phyloP scores from a whole-genome alignment of 2,888 invertebrate species.

The Drosophila engyochracea region DNA sequence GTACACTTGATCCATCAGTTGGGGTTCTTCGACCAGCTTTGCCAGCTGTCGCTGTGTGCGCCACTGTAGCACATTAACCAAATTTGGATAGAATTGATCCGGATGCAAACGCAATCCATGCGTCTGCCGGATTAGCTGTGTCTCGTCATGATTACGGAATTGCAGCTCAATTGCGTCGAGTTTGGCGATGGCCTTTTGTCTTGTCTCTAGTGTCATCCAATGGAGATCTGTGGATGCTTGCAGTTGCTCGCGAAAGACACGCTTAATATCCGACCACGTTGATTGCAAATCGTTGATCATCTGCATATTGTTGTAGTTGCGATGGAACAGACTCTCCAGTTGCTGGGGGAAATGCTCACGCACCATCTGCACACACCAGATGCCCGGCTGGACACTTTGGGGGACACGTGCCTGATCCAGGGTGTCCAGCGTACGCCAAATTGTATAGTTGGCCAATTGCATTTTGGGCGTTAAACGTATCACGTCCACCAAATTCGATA shows the following conservation, averaged over 20 bases:
- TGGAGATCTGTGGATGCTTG: conserved; percentile 71
- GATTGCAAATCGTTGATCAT: conserved; percentile 81
- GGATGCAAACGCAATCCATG: conserved; percentile 55
- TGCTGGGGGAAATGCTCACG: conserved; percentile 80
- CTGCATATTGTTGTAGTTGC: conserved; percentile 79
- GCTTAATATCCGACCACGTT: conserved; percentile 81
- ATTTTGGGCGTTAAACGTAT: conserved; percentile 77
- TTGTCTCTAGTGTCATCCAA: conserved; percentile 75
- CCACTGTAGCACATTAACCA: conserved; percentile 77
- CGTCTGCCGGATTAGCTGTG: conserved; percentile 60
- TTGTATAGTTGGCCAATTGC: conserved; percentile 83
- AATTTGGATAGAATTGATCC: conserved; percentile 73
- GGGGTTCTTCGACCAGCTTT: conserved; percentile 69
- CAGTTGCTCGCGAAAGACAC: conserved; percentile 77
- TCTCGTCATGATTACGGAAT: conserved; percentile 67
- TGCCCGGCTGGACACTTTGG: conserved; percentile 50
- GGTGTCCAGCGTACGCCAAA: conserved; percentile 81
- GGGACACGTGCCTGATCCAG: conserved; percentile 73
- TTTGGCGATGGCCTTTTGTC: conserved; percentile 75
- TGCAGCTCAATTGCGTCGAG: conserved; percentile 75
- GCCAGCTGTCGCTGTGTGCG: conserved; percentile 61
- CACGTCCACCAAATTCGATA: conserved; percentile 78
- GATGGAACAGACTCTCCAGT: conserved; percentile 80
- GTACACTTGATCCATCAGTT: conserved; percentile 58
- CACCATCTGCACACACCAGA: conserved; percentile 78